These are phyloP conservation scores for Siniperca knerii DNA, from an alignment of 2,113 vertebrate species.

Conservation along the genomic window DNA sequence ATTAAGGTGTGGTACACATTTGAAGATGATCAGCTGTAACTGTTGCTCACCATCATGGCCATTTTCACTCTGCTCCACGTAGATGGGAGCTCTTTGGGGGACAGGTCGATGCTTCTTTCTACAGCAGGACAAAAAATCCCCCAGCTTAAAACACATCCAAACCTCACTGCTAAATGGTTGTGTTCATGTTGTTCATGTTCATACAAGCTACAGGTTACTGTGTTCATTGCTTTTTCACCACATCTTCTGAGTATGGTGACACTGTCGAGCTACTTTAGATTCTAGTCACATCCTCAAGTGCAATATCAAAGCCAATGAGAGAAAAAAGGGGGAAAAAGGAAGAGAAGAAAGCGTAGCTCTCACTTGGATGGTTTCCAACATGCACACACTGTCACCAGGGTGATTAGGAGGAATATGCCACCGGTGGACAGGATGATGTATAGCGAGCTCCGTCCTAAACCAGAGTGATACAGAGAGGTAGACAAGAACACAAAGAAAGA, in stretches of 20 bases:
- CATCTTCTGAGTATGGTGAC: not conserved
- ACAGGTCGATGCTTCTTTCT: constrained; percentile 91
- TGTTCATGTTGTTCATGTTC: not conserved
- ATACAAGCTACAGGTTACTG: not conserved
- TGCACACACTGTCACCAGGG: constrained; percentile 97
- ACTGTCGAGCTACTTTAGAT: constrained; percentile 53
- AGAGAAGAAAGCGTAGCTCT: constrained; percentile 47
- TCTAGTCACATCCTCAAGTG: constrained; percentile 53
- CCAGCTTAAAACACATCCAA: not conserved
- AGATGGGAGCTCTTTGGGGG: constrained; percentile 85
- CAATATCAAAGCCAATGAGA: constrained; percentile 50
- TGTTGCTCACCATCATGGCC: constrained; percentile 90
- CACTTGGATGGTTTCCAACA: constrained; percentile 99
- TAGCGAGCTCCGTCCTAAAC: constrained; percentile 94
- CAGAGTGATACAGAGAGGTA: constrained; percentile 52
- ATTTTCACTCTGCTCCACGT: constrained; percentile 88
- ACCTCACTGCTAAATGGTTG: not conserved
- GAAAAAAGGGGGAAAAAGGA: not conserved
- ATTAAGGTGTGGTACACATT: not conserved
- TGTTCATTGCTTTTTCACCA: not conserved
- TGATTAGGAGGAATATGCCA: constrained; percentile 97
- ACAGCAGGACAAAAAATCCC: constrained; percentile 9
- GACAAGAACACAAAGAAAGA: not conserved
- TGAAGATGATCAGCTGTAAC: not conserved
- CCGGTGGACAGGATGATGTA: constrained; percentile 98